Base-by-base conservation (phyloP, 2,888 invertebrate genomes). In the Nezara viridula region DNA sequence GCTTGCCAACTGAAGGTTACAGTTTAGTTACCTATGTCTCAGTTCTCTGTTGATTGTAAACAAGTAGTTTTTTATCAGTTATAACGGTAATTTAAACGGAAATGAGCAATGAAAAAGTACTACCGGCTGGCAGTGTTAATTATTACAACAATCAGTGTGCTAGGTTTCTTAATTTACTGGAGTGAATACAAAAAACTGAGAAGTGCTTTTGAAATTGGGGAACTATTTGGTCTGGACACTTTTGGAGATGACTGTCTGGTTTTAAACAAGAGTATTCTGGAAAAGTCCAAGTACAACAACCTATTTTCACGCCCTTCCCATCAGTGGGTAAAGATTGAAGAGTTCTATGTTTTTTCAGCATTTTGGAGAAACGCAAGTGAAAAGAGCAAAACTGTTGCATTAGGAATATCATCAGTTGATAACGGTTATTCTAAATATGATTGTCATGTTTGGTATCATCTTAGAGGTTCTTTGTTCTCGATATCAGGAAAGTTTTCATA, bases 61-160 rank as follows among this genome's bases (percentile, higher is more conserved):
- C 60, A 60, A 60, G 40, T 6, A 1, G 40, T 40, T 5, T 12
- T 3, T 2, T 5, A 37, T 37, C 37, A 21, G 9, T 21, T 24
- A 77, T 21, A 40, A 40, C 40, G 9, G 77, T 40, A 77, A 40
- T 37, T 24, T 40, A 77, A 0, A 40, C 77, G 44, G 77, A 77
- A 77, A 77, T 77, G 77, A 77, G 77, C 77, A 37, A 77, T 77
- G 77, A 77, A 77, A 77, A 77, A 77, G 77, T 77, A 77, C 77
- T 44, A 44, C 21, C 77, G 77, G 21, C 10, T 77, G 77, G 40
- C 24, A 40, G 37, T 77, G 21, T 77, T 77, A 21, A 77, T 77
- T 77, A 77, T 77, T 77, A 77, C 77, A 24, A 77, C 24, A 7
- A 77, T 40, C 40, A 40, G 77, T 77, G 21, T 77, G 12, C 21